These are phyloP conservation scores for Gambelia wislizenii DNA, from an alignment of 2,797 vertebrate genomes.

Conservation along the genomic window DNA sequence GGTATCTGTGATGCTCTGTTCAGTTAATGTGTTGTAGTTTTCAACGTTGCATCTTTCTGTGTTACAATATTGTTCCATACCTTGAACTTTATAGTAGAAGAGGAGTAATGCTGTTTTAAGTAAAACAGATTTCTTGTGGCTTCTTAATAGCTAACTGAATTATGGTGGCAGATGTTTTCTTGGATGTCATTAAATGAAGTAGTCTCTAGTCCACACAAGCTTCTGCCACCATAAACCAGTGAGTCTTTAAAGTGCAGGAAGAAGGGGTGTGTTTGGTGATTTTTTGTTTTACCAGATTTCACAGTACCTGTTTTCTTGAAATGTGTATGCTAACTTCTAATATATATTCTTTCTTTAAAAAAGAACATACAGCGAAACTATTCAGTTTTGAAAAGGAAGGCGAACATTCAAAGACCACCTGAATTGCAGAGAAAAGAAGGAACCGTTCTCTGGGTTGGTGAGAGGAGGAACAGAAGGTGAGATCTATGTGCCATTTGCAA, in stretches of 20 bases:
- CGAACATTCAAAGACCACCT: constrained; percentile 75
- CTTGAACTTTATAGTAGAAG: neutral
- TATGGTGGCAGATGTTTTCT: neutral
- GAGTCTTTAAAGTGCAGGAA: neutral
- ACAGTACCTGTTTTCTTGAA: no score
- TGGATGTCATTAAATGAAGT: neutral
- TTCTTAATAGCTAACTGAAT: neutral
- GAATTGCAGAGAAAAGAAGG: constrained; percentile 81
- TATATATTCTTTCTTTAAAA: constrained; percentile 13
- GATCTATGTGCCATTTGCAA: constrained; percentile 30
- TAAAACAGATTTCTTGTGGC: neutral
- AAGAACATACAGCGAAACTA: constrained; percentile 80
- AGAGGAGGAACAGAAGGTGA: constrained; percentile 88
- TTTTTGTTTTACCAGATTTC: no score
- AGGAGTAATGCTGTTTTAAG: neutral
- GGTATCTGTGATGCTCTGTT: neutral
- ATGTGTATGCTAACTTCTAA: neutral
- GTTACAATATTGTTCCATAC: neutral
- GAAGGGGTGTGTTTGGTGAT: neutral
- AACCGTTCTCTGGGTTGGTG: constrained; percentile 65
- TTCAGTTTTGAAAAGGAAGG: constrained; percentile 78
- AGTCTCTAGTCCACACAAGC: neutral
- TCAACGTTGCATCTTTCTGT: neutral
- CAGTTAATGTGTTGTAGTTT: neutral
- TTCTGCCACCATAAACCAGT: neutral